These are phyloP conservation scores for Drosophila gunungcola DNA, from an alignment of 1,140 invertebrate genomes.

Conservation along the genomic window DNA sequence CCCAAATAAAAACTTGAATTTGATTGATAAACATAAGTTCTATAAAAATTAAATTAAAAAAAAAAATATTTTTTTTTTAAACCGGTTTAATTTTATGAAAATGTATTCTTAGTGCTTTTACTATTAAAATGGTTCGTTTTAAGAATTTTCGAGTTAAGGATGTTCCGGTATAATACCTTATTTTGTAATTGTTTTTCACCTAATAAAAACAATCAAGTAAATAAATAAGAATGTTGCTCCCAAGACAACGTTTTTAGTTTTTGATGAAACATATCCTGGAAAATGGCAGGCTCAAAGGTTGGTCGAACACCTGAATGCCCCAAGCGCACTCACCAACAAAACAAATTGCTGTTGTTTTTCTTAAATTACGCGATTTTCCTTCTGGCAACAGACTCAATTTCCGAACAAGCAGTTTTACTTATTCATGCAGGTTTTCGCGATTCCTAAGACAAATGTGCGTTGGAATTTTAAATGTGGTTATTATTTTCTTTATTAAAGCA, in stretches of 20 bases:
- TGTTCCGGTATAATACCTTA: no score
- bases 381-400: constrained; percentile 21
- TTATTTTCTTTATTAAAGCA: constrained; percentile 30
- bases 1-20: no score
- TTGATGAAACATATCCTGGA: constrained; percentile 2
- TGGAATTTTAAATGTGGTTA: constrained; percentile 49
- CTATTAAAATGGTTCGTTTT: no score
- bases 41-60: no score
- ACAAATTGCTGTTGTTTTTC: constrained; percentile 45
- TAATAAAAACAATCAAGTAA: constrained; percentile 14
- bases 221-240: constrained; percentile 11
- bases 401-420: constrained; percentile 38
- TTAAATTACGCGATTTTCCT: constrained; percentile 50
- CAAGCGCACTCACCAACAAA: constrained; percentile 7
- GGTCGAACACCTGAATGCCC: not conserved
- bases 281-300: constrained; percentile 2
- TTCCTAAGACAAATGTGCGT: constrained; percentile 45
- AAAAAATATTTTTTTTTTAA: no score
- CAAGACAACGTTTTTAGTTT: not conserved
- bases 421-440: constrained; percentile 54
- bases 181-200: not conserved
- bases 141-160: no score
- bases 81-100: no score
- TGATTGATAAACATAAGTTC: no score
- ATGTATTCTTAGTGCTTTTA: no score